Base-by-base conservation (phyloP, 1,140 invertebrate species). In the Drosophila sproati region DNA sequence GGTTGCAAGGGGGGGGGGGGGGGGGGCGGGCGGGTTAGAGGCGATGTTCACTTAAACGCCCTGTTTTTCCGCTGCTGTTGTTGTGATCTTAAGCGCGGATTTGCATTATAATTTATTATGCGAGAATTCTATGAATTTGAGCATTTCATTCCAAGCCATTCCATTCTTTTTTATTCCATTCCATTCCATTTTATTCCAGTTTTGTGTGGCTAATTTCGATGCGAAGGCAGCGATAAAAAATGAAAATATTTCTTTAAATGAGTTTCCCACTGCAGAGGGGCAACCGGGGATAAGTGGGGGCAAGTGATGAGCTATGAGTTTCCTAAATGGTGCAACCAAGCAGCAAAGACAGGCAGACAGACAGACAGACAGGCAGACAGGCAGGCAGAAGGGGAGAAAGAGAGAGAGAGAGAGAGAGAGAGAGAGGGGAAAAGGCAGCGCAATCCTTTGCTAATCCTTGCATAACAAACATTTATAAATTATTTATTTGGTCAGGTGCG, bases 71-170 rank as follows among this genome's bases (percentile, higher is more conserved):
- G 70, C 41, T 64, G 39, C 67, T 73, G 77, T 86, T 83, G 80
- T 69, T 83, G 77, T 51, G 81, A 86, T 86, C 78, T 76, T 54
- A 62, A 73, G 63, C 66, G 37, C 59, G 78, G 82, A 86, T 86
- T 86, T 86, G 78, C 82, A 82, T 87, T 82, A 86, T 86, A 87
- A 87, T 86, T 86, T 86, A 86, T 86, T 82, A 74, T 69, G 70
- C 70, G 54, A 67, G 82, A 83, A 85, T 48, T 63, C 78, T 66
- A 74, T 87, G 82, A 78, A 87, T 82, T 52, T 78, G 72, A 67
- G 31, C 62, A 57, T 69, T 68, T 67, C 50, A 66, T 60, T 29
- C 12, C 48, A 35, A 32, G 4, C 57, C 32, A n/a, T 59, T 57
- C 34, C 3, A 34, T 34, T 34, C 34, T 20, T 20, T 69, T 68